Base-by-base conservation (phyloP, 1,140 invertebrate genomes). In the Lasaia peninsularis region DNA sequence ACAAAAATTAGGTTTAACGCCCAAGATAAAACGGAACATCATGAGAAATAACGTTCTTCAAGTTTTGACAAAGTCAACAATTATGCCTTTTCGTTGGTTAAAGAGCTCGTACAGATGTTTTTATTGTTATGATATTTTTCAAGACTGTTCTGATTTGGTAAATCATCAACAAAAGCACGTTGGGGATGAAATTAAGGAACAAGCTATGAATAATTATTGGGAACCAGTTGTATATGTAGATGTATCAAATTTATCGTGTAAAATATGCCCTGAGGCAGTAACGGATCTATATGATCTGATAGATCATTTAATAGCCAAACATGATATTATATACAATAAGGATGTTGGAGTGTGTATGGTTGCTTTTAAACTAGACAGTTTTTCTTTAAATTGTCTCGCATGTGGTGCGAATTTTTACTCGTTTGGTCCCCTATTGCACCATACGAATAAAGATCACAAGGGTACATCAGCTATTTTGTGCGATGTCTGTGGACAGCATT, bases 51-150 rank as follows among this genome's bases (percentile, higher is more conserved):
- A 87, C 40, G 79, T 85, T 0, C 34, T 83, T 0, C 67, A 85
- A 58, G 78, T 86, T 0, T 58, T 88, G 0, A 60, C 69, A 1
- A 86, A 85, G 14, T 83, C 83, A 0, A 85, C 78, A 0, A 69
- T 81, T 6, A 88, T 86, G 83, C 85, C 83, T 1, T 88, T 88
- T 55, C 53, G 83, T 11, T 86, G 83, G 83, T 60, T 84, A 0
- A 83, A 85, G 56, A 86, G 80, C 53, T 81, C 76, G 5, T 88
- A 85, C 53, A 63, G 81, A 52, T 88, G 85, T 54, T 88, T 86
- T 37, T 88, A 86, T 57, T 88, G 85, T 56, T 84, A 85, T 62
- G 80, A 84, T n/a, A 85, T 84, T 24, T 86, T 85, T 31, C 74
- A 80, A 71, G 81, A 88, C 28, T 71, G 73, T 0, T 71, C 73